A percentile compares a stretch with the other conserved stretches of the same genome.
Conservation (phyloP, 2,888 invertebrate species). For the Tipula helvola region DNA sequence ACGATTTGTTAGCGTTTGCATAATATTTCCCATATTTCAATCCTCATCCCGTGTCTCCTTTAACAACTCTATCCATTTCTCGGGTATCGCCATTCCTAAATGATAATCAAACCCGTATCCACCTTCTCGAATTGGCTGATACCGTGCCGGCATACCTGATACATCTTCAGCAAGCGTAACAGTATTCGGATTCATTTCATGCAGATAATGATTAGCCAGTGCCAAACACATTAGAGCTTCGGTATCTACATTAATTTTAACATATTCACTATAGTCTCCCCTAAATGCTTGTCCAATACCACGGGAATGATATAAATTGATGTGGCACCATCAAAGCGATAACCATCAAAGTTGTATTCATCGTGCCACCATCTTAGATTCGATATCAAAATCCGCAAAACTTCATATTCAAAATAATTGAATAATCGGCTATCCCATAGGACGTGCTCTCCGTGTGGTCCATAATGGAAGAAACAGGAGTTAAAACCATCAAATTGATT, state of each 20-base stretch:
- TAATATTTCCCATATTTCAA: constrained; percentile 85
- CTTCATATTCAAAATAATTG: too few species aligned
- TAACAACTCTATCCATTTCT: constrained; percentile 92
- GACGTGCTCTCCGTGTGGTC: constrained; percentile 77
- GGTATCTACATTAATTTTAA: constrained; percentile 89
- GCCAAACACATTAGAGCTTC: constrained; percentile 93
- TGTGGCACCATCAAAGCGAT: constrained; percentile 97
- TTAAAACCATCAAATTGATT: too few species aligned
- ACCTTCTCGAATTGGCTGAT: too few species aligned
- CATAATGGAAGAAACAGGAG: constrained; percentile 87
- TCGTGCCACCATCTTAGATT: constrained; percentile 97
- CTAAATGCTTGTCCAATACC: constrained; percentile 86
- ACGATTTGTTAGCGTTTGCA: constrained; percentile 85
- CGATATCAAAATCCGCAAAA: constrained; percentile 94
- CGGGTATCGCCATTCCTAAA: constrained; percentile 98
- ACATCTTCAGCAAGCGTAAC: constrained; percentile 96
- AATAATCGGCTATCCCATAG: too few species aligned
- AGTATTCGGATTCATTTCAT: constrained; percentile 58
- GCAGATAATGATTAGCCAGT: constrained; percentile 74
- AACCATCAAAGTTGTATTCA: constrained; percentile 96
- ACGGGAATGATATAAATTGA: constrained; percentile 86
- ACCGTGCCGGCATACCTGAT: too few species aligned
- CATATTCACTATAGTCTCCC: constrained; percentile 95
- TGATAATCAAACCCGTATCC: constrained; percentile 99
- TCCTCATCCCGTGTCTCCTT: constrained; percentile 79